phyloP scores from a whole-genome alignment of 2,888 invertebrate species.

The Hemistola chrysoprasaria region DNA sequence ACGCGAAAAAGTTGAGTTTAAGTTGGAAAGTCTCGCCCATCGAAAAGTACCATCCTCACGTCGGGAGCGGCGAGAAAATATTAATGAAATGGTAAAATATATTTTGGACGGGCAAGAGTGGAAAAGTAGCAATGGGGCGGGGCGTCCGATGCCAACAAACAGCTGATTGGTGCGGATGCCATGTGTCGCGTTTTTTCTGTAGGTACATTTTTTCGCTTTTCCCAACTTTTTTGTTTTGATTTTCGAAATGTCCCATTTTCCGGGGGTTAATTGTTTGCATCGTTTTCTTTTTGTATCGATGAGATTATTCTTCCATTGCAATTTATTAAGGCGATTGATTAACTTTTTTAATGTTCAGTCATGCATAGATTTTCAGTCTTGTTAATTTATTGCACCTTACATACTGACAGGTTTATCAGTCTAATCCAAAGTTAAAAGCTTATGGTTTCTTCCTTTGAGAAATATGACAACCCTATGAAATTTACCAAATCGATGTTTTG shows the following conservation, averaged over 20 bases:
- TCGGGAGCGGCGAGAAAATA: constrained; percentile 32
- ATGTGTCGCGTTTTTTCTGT: constrained; percentile 74
- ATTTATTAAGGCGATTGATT: background rate
- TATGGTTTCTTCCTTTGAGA: too few relatives aligned
- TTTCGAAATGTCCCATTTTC: constrained; percentile 24
- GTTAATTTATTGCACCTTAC: too few relatives aligned
- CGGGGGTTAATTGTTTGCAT: constrained; percentile 3
- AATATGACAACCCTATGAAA: too few relatives aligned
- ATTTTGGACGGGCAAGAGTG: constrained; percentile 70
- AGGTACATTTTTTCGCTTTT: constrained; percentile 64
- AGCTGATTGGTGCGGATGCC: constrained; percentile 74
- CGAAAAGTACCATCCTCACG: constrained; percentile 11
- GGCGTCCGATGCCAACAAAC: constrained; percentile 63
- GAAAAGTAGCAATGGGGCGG: constrained; percentile 73
- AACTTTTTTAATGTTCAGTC: too few relatives aligned
- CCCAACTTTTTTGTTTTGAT: constrained; percentile 28
- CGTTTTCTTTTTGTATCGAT: constrained; percentile 4
- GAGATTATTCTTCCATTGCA: background rate
- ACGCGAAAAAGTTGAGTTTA: constrained; percentile 31
- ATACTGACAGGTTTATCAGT: too few relatives aligned
- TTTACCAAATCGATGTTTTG: too few relatives aligned
- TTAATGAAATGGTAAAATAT: constrained; percentile 52
- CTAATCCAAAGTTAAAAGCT: too few relatives aligned
- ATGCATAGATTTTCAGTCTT: too few relatives aligned
- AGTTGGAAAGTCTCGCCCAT: too few relatives aligned